phyloP scores from a whole-genome alignment of 2,797 vertebrate genomes.

The Tapera naevia region DNA sequence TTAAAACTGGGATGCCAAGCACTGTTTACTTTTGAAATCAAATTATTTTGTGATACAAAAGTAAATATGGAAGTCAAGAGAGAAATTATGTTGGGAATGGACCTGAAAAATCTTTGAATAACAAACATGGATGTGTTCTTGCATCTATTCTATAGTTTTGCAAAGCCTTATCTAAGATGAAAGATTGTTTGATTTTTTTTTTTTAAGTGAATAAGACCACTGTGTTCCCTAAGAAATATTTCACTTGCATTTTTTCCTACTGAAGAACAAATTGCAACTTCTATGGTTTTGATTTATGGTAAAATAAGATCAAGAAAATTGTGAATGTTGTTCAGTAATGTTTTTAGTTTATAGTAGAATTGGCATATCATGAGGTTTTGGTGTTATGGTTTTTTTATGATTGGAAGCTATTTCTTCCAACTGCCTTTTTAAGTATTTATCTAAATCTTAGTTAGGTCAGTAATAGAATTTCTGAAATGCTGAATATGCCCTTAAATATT shows the following conservation, averaged over 20 bases:
- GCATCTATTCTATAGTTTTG: not conserved
- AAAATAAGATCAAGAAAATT: not conserved
- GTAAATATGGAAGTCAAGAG: not conserved
- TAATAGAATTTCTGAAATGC: not conserved
- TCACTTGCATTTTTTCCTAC: not conserved
- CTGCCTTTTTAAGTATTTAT: not conserved
- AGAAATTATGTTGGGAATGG: not conserved
- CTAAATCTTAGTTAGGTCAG: not conserved
- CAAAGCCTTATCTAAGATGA: not conserved
- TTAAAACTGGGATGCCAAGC: constrained; percentile 56
- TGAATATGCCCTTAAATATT: not conserved
- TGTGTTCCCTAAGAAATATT: not conserved
- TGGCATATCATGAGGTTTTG: not conserved
- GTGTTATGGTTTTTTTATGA: not conserved
- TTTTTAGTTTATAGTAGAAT: constrained; percentile 27
- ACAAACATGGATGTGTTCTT: not conserved
- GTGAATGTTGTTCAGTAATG: not conserved
- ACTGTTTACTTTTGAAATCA: constrained; percentile 63
- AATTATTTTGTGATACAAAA: constrained; percentile 39
- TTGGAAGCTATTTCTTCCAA: not conserved
- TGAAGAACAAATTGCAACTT: not conserved
- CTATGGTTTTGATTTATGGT: not conserved
- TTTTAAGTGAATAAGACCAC: not conserved
- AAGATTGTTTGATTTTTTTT: not conserved
- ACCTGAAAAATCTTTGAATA: not conserved